Percentiles rank a stretch among this genome's conserved stretches.
phyloP scores from a whole-genome alignment of 2,797 vertebrate genomes.

The Smutsia temminckii region DNA sequence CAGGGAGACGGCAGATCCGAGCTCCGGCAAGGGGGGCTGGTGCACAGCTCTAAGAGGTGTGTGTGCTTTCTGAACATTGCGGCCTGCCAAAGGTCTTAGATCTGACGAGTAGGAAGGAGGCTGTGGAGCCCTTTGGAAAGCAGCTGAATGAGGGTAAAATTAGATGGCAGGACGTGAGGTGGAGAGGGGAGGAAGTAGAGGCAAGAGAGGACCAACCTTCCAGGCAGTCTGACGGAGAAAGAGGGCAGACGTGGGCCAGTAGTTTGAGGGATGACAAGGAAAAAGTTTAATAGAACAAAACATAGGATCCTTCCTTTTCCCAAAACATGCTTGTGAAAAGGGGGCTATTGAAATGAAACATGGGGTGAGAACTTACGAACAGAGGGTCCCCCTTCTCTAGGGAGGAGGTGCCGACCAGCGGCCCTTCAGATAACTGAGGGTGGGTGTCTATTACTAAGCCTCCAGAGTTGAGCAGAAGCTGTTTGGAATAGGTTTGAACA shows the following conservation, averaged over 20 bases:
- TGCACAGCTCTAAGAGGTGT: background rate
- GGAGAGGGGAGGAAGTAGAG: background rate
- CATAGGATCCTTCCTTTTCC: background rate
- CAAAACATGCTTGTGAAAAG: background rate
- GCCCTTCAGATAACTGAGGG: background rate
- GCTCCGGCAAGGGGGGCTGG: background rate
- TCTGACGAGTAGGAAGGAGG: background rate
- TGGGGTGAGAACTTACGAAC: background rate
- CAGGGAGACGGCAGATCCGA: background rate
- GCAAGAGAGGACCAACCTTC: background rate
- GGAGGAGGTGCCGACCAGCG: background rate
- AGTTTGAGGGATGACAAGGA: background rate
- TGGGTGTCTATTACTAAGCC: background rate
- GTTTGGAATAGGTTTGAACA: background rate
- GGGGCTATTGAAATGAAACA: background rate
- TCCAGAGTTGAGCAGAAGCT: background rate
- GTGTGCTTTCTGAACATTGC: background rate
- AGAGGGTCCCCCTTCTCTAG: background rate
- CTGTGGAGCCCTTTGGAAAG: background rate
- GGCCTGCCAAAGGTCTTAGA: background rate
- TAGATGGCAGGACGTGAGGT: background rate
- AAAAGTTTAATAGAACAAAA: background rate
- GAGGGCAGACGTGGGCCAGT: background rate
- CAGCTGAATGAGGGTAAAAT: background rate
- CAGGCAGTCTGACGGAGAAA: background rate